Evolutionary conservation across 2,797 vertebrate genomes (phyloP), one percentile per base, ranked within the genome.

Genomic region (Gephyroberyx darwinii): DNA sequence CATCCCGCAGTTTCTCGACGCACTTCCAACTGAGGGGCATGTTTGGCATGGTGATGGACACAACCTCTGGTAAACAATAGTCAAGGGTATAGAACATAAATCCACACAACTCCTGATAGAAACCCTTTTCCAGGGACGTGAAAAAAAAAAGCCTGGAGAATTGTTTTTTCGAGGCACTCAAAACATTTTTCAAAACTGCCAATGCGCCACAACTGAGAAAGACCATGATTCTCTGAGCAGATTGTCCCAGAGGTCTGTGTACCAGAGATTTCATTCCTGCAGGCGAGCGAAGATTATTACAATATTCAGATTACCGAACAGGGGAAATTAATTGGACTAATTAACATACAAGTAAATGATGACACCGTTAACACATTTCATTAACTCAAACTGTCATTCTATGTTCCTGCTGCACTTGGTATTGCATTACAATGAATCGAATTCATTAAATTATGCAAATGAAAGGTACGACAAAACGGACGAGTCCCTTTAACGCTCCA

Each of bases 321-420:
- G 87, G 88, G 88, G 89, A 94, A 95, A 95, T 94, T 94, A 95
- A 95, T 95, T 95, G 92, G 92, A 92, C 93, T 95, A 95, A 95
- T 95, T 95, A 95, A 94, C 93, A 94, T 94, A 95, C 94, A 95
- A 94, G 92, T 93, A 94, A 94, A 94, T 94, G 93, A 94, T 94
- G 94, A 95, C 94, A 94, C 92, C 93, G 93, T 95, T 94, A 95
- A 94, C 94, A 95, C 93, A 94, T 94, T 95, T 94, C 94, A 95
- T 95, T 94, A 95, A 94, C 93, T 94, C 93, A 92, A 93, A 95
- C 92, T 94, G 93, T 95, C 94, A 94, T 95, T 95, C 92, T 90
- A 90, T 92, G 90, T 94, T 94, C 88, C 86, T 91, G 82, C 80
- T 86, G 92, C 93, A 92, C 92, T 94, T 90, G 84, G 92, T 91